Evolutionary conservation across 2,113 vertebrate genomes (phyloP), one percentile per base, ranked within the genome.

Genomic region (Tetrax tetrax): DNA sequence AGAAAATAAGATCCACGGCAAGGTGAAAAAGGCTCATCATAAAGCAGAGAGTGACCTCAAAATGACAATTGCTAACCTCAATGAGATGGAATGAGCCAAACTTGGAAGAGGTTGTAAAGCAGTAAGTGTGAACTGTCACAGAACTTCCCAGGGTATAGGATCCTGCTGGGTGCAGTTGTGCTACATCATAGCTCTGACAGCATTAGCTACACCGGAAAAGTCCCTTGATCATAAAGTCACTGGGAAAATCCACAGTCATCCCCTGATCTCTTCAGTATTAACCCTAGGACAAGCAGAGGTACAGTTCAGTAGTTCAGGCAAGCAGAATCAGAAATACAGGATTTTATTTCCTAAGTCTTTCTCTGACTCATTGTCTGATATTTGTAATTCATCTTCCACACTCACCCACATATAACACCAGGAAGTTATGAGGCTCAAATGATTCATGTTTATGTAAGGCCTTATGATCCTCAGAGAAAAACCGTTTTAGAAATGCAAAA

Each of bases 11-110:
- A 98, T 97, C 59, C 89, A 96, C 4, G 86, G 80, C 0, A 98
- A 98, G 94, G 97, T 97, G 50, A 97, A 98, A 94, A 98, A 98
- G 86, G 96, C 91, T 65, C 74, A 91, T 20, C 77, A 86, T 59
- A 98, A 98, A 92, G 97, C 97, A 53, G 97, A 98, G 80, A 48
- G 56, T 14, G 97, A 98, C 95, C 88, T 98, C 86, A 98, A 98
- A 95, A 97, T 96, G 82, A 97, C 97, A 81, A 97, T 76, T 3
- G 95, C 97, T 47, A 97, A 98, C 45, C 94, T 98, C 89, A 98
- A 47, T 6, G 97, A 98, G 60, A 98, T 97, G 95, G 98, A 98
- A 85, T 83, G 72, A 68, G 82, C 54, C 10, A 98, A 98, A 90
- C 38, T 85, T 98, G 68, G 96, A 98, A 80, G 97, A 98, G n/a